These are phyloP conservation scores for Sphaerodactylus townsendi DNA, from an alignment of 2,113 vertebrate genomes.

Conservation along the genomic window DNA sequence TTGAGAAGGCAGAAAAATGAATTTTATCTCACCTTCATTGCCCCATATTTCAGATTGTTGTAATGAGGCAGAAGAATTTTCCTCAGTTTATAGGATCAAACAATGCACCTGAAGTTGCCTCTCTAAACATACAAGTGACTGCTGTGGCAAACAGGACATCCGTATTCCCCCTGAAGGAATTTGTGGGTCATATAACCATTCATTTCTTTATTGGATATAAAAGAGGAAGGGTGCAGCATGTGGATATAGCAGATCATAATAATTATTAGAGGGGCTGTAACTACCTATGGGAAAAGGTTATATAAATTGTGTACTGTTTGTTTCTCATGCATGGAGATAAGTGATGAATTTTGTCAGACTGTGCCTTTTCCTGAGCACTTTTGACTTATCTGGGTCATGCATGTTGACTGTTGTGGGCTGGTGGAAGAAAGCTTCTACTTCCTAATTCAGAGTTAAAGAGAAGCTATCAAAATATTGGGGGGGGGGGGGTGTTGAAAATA, in stretches of 20 bases:
- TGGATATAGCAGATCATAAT: background rate
- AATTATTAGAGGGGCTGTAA: background rate
- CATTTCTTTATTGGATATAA: background rate
- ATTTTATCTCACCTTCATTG: background rate
- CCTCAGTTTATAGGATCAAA: no score
- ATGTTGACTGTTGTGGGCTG: background rate
- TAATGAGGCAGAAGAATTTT: background rate
- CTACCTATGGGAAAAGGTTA: background rate
- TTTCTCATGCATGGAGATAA: background rate
- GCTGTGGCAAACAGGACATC: background rate
- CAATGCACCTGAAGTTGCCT: background rate
- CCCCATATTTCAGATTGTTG: background rate
- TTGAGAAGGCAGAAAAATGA: background rate
- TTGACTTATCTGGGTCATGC: background rate
- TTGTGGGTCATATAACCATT: background rate
- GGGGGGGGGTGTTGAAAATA: background rate
- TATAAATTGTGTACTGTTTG: background rate
- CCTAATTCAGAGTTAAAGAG: background rate
- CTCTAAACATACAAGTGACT: background rate
- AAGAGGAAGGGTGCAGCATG: background rate
- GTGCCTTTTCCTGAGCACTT: background rate
- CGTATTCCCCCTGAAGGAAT: background rate
- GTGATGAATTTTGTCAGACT: background rate
- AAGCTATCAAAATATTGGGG: background rate
- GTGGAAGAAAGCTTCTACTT: background rate